Percentiles rank a stretch among this genome's conserved stretches.
Conservation (phyloP, 2,797 vertebrate genomes). For the Peromyscus nudipes region DNA sequence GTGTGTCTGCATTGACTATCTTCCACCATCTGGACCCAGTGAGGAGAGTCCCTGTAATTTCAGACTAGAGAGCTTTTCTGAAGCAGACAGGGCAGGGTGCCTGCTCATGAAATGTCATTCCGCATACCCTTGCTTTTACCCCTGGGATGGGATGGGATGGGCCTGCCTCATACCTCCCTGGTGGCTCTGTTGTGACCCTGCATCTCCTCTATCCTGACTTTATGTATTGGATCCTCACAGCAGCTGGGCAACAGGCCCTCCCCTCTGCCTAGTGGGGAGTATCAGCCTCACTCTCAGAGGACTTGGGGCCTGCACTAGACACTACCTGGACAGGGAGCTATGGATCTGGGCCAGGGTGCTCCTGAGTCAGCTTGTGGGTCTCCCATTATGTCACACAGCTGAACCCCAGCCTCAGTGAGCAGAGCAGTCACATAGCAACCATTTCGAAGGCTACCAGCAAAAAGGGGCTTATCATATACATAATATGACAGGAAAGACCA, state of each 20-base stretch:
- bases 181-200: background rate
- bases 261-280: background rate
- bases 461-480: background rate
- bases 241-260: background rate
- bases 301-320: too few species aligned
- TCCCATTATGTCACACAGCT: background rate
- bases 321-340: rapidly evolving
- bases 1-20: background rate
- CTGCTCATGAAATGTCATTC: background rate
- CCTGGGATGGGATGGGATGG: background rate
- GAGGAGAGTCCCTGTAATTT: background rate
- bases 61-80: background rate
- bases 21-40: background rate
- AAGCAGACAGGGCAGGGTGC: background rate
- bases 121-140: background rate
- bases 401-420: background rate
- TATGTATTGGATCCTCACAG: too few species aligned
- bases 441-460: background rate
- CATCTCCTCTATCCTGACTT: background rate
- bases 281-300: background rate
- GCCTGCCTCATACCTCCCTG: background rate
- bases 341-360: background rate
- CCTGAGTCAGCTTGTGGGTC: background rate
- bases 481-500: background rate
- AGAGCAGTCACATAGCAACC: background rate